A percentile compares a stretch with the other conserved stretches of the same genome.
These are phyloP conservation scores for Sympetrum striolatum DNA, from an alignment of 2,888 invertebrate species.

Conservation along the genomic window DNA sequence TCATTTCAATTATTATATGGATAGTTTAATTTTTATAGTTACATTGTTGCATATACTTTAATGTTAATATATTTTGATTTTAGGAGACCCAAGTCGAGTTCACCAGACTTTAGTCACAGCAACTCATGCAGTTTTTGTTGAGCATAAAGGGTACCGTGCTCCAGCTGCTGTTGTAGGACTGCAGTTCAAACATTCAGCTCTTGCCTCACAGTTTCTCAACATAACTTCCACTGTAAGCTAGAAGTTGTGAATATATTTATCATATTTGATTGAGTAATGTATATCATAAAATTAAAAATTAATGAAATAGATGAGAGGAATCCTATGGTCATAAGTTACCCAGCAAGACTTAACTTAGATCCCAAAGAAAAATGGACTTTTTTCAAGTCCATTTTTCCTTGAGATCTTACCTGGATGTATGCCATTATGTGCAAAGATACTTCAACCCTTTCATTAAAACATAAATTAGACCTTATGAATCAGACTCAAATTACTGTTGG, in stretches of 20 bases:
- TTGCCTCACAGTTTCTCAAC: conserved; percentile 85
- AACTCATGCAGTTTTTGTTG: conserved; percentile 89
- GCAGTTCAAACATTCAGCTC: conserved; percentile 82
- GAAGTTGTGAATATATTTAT: neutral
- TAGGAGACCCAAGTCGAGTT: neutral
- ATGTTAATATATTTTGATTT: neutral
- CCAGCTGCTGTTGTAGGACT: conserved; percentile 93
- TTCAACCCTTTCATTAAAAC: too few species aligned
- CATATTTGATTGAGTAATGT: too few species aligned
- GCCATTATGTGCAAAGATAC: too few species aligned
- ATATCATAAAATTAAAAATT: too few species aligned
- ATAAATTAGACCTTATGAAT: too few species aligned
- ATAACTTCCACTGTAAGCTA: conserved; percentile 81
- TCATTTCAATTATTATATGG: neutral
- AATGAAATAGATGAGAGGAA: too few species aligned
- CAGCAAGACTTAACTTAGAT: too few species aligned
- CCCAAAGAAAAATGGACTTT: too few species aligned
- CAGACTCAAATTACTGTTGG: too few species aligned
- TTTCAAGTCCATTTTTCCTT: too few species aligned
- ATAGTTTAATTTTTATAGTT: neutral
- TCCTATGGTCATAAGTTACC: too few species aligned
- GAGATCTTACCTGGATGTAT: too few species aligned
- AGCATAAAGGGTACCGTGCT: conserved; percentile 81
- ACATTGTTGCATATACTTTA: neutral
- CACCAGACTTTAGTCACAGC: conserved; percentile 77